Evolutionary conservation across 1,140 invertebrate genomes (phyloP), one percentile per base, ranked within the genome.

Genomic region (Micrasema minimum): DNA sequence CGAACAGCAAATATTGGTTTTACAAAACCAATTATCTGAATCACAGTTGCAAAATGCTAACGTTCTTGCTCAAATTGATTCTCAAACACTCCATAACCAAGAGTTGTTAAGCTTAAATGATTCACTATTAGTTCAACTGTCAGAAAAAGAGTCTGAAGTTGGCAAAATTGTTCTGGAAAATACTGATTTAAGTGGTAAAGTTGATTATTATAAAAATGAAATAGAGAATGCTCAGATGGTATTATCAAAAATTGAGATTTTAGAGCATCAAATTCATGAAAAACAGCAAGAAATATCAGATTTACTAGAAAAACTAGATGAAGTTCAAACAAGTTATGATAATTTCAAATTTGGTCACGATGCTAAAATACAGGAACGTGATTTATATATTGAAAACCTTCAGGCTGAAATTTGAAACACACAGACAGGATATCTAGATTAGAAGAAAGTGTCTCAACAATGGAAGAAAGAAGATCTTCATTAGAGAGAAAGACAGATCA

Each of bases 361-460:
- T 59, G 87, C 87, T 3, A 92, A 92, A 80, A 77, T 93, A 18
- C 88, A 91, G 77, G 90, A 93, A 79, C 80, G 89, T 55, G 89
- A 92, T 75, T 84, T 90, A 9, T 90, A 90, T 72, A 89, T 92
- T 46, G 91, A 93, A 78, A 89, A 86, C 57, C 81, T 92, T 46
- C 89, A 93, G 75, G 80, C 84, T 14, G 90, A 93, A 73, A 81
- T 90, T n/a, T 78, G 0, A 88, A 88, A 66, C 88, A 88, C 31
- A 89, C 88, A 72, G 85, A 85, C 4, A 85, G 85, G 73, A 85
- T 87, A 55, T 79, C 79, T n/a, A 82, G 83, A 6, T 81, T 91
- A 2, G 87, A 91, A 79, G 87, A 90, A 78, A 84, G 82, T 64
- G 77, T 88, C 12, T 84, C 84, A 16, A 77, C 77, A 2, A 83